Evolutionary conservation across 1,140 invertebrate genomes (phyloP).

Genomic region (Oedothorax gibbosus): DNA sequence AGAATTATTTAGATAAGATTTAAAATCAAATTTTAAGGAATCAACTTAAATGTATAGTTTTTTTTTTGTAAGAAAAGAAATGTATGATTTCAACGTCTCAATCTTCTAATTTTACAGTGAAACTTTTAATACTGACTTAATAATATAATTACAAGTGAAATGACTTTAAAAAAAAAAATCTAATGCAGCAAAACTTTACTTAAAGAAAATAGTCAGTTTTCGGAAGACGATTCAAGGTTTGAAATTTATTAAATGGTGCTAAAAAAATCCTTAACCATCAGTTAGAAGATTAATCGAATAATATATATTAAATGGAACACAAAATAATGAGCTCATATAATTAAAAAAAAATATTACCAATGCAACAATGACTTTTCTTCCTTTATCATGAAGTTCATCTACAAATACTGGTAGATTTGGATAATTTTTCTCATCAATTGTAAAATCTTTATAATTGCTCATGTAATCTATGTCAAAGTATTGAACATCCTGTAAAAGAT

Average conservation of each 20-base stretch:
- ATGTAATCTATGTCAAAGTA: conserved; percentile 96
- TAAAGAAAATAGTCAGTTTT: too few species aligned
- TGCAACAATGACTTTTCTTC: conserved; percentile 50
- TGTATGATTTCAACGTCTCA: too few species aligned
- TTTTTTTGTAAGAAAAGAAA: not conserved
- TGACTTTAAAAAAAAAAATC: too few species aligned
- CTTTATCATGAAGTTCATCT: conserved; percentile 74
- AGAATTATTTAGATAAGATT: not conserved
- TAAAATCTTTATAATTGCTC: conserved; percentile 88
- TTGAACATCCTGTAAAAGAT: conserved; percentile 73
- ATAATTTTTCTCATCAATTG: conserved; percentile 78
- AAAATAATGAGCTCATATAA: not conserved
- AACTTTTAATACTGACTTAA: too few species aligned
- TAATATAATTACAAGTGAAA: too few species aligned
- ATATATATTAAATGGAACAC: too few species aligned
- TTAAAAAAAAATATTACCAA: conserved; percentile 34
- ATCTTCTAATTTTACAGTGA: too few species aligned
- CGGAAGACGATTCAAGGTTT: too few species aligned
- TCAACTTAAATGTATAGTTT: not conserved
- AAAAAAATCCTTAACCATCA: too few species aligned
- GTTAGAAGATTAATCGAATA: too few species aligned
- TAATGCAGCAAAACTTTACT: too few species aligned
- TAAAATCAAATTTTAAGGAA: not conserved
- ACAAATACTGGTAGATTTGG: conserved; percentile 80
- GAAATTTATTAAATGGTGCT: too few species aligned